Conservation (phyloP, 2,113 vertebrate species). For the Haemorhous mexicanus region DNA sequence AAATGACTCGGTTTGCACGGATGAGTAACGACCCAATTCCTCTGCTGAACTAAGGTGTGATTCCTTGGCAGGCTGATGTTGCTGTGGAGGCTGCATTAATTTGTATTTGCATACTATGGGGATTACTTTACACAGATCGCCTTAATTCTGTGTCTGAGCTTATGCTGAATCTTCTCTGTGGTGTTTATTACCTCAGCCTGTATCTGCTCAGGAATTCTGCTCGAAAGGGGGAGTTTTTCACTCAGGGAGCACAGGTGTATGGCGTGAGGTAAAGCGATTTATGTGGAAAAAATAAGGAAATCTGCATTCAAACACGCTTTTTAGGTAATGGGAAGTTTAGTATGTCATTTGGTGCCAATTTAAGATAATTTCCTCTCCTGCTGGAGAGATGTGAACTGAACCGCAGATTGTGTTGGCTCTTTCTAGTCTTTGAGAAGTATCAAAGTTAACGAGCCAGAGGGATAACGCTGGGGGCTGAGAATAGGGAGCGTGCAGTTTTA, state of each 20-base stretch:
- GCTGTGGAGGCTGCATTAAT: conserved; percentile 15
- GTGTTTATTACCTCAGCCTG: background rate
- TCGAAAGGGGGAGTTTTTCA: background rate
- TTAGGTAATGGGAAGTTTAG: conserved; percentile 8
- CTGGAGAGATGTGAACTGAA: background rate
- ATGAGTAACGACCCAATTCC: conserved; percentile 31
- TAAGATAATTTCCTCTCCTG: background rate
- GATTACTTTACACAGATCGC: background rate
- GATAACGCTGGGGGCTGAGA: background rate
- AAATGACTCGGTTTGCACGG: background rate
- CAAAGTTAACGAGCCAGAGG: background rate
- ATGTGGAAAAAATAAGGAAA: background rate
- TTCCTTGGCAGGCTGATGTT: conserved; percentile 7
- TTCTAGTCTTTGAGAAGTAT: background rate
- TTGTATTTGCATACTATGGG: conserved; percentile 16
- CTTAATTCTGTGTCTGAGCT: conserved; percentile 6
- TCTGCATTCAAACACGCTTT: background rate
- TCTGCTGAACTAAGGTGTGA: background rate
- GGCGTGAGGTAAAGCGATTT: background rate
- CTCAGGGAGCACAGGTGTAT: background rate
- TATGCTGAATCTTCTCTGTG: background rate
- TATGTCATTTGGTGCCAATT: conserved; percentile 13
- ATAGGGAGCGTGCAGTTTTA: background rate
- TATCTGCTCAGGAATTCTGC: conserved; percentile 19
- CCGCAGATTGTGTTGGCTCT: background rate